Evolutionary conservation across 2,797 vertebrate species (phyloP).

Genomic region (Microctenopoma lineatum): DNA sequence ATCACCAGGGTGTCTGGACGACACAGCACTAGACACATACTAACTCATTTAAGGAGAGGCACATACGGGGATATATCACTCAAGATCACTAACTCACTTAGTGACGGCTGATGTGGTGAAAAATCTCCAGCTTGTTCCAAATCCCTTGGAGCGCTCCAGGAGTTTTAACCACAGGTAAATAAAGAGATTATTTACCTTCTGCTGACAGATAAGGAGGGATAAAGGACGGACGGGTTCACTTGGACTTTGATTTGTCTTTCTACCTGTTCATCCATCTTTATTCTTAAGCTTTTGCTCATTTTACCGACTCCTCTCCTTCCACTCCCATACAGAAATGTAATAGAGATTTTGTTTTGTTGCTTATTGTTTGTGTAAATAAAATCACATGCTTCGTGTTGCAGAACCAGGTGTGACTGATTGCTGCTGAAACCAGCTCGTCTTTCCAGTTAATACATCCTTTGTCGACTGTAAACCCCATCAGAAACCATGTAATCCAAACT

Average conservation of each 20-base stretch:
- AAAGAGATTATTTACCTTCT: slow-evolving; percentile 74
- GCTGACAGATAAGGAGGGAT: slow-evolving; percentile 51
- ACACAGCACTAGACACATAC: slow-evolving; percentile 85
- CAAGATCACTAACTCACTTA: slow-evolving; percentile 91
- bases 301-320: slow-evolving; percentile 29
- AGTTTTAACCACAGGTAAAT: slow-evolving; percentile 88
- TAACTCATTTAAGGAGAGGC: slow-evolving; percentile 79
- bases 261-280: slow-evolving; percentile 80
- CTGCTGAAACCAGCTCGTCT: slow-evolving; percentile 11
- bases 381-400: slow-evolving; percentile 20
- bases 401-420: slow-evolving; percentile 21
- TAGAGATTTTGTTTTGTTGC: background rate
- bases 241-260: slow-evolving; percentile 46
- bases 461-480: slow-evolving; percentile 35
- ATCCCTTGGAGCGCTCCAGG: slow-evolving; percentile 85
- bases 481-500: slow-evolving; percentile 47
- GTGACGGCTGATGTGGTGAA: slow-evolving; percentile 90
- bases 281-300: slow-evolving; percentile 46
- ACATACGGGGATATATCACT: slow-evolving; percentile 69
- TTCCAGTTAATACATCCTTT: slow-evolving; percentile 21
- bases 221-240: slow-evolving; percentile 43
- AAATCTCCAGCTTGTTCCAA: slow-evolving; percentile 83
- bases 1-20: slow-evolving; percentile 92
- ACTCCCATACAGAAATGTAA: background rate
- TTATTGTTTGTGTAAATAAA: background rate